phyloP scores from a whole-genome alignment of 2,113 vertebrate genomes.

The Merops nubicus region DNA sequence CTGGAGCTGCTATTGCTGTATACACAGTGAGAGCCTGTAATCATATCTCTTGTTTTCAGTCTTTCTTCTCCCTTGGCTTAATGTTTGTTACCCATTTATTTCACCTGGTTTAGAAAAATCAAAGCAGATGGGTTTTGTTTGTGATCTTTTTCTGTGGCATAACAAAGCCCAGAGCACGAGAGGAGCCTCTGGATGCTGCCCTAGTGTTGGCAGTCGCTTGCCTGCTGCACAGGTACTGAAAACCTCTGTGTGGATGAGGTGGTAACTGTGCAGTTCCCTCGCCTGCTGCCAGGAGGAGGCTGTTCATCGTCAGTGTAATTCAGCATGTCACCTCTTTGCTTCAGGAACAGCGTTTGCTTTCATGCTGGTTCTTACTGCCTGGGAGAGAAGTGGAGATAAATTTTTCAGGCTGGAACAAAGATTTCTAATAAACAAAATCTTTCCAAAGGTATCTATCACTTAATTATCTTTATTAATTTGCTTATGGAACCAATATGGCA shows the following conservation, averaged over 20 bases:
- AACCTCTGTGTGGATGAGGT: neutral
- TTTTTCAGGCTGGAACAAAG: neutral
- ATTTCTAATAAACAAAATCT: neutral
- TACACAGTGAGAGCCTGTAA: neutral
- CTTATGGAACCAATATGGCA: neutral
- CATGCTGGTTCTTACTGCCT: neutral
- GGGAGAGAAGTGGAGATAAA: neutral
- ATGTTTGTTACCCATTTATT: neutral
- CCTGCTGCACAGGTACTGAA: neutral
- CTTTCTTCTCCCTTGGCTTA: neutral
- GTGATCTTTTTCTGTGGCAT: neutral
- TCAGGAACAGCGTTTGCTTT: neutral
- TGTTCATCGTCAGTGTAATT: neutral
- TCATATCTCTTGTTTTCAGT: neutral
- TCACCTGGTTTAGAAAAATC: neutral
- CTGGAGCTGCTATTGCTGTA: neutral
- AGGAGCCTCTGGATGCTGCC: neutral
- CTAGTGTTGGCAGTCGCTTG: neutral
- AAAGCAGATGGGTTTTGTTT: neutral
- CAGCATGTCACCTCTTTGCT: neutral
- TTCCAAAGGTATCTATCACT: neutral
- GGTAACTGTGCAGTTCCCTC: neutral
- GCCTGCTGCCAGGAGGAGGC: neutral
- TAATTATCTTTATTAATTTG: neutral
- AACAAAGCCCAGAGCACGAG: neutral